Evolutionary conservation across 64 coral and sea anemone genomes (phyloP).

Genomic region (Stichodactyla helianthus): DNA sequence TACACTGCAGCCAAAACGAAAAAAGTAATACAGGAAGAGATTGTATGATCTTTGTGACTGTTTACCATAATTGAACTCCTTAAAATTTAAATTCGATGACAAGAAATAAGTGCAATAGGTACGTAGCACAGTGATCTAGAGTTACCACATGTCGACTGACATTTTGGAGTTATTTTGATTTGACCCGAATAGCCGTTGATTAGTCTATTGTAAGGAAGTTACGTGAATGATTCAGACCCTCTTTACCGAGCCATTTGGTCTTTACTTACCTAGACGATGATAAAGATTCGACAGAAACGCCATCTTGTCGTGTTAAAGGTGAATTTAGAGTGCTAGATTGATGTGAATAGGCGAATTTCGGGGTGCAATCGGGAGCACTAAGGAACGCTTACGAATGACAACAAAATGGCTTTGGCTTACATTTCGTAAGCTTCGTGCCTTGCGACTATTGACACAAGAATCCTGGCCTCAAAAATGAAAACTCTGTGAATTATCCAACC

Average conservation of each 20-base stretch:
- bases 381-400: constrained; percentile 10
- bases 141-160: constrained; percentile 9
- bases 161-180: constrained; percentile 4
- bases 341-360: background rate
- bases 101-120: background rate
- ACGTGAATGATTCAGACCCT: background rate
- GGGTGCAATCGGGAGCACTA: background rate
- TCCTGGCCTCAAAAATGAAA: background rate
- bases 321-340: background rate
- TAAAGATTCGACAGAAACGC: background rate
- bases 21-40: background rate
- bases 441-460: constrained; percentile 14
- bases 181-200: background rate
- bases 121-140: background rate
- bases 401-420: constrained; percentile 15
- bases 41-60: background rate
- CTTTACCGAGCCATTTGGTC: background rate
- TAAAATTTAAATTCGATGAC: constrained; percentile 2
- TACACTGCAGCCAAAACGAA: background rate
- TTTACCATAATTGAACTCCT: background rate
- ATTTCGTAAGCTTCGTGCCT: background rate
- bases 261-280: background rate
- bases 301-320: background rate
- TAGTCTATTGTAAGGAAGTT: background rate
- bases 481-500: background rate